Evolutionary conservation across 2,888 invertebrate species (phyloP).

Genomic region (Lissonota sp.): DNA sequence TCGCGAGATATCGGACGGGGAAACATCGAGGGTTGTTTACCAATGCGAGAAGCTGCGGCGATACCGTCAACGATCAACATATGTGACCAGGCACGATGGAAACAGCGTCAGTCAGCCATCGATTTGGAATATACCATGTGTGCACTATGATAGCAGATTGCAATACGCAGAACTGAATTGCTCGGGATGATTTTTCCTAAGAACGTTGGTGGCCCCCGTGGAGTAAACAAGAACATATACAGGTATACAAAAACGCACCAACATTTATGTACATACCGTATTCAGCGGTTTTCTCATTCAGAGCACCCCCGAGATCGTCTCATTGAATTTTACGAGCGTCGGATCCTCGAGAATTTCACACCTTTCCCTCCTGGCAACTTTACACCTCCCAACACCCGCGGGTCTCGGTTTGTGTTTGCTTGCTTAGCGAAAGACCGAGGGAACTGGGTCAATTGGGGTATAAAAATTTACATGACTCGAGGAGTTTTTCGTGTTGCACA

Average conservation of each 20-base stretch:
- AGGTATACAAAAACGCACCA: not conserved
- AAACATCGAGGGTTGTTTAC: constrained; percentile 52
- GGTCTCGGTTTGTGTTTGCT: constrained; percentile 39
- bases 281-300: constrained; percentile 18
- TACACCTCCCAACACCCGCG: constrained; percentile 16
- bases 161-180: constrained; percentile 12
- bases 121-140: constrained; percentile 24
- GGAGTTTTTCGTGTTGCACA: constrained; percentile 44
- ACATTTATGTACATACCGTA: constrained; percentile 14
- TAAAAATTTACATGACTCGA: constrained; percentile 65
- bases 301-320: constrained; percentile 49
- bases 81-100: constrained; percentile 15
- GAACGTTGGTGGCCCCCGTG: constrained; percentile 25
- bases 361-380: constrained; percentile 19
- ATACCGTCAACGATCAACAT: constrained; percentile 26
- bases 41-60: constrained; percentile 41
- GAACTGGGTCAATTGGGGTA: constrained; percentile 65
- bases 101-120: constrained; percentile 15
- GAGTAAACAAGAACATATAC: constrained; percentile 35
- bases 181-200: constrained; percentile 43
- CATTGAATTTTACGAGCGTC: constrained; percentile 65
- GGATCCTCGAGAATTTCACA: constrained; percentile 61
- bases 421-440: constrained; percentile 51
- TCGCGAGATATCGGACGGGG: constrained; percentile 41
- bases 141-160: not conserved